Evolutionary conservation across 2,113 vertebrate species (phyloP).

Genomic region (Saguinus imperator): DNA sequence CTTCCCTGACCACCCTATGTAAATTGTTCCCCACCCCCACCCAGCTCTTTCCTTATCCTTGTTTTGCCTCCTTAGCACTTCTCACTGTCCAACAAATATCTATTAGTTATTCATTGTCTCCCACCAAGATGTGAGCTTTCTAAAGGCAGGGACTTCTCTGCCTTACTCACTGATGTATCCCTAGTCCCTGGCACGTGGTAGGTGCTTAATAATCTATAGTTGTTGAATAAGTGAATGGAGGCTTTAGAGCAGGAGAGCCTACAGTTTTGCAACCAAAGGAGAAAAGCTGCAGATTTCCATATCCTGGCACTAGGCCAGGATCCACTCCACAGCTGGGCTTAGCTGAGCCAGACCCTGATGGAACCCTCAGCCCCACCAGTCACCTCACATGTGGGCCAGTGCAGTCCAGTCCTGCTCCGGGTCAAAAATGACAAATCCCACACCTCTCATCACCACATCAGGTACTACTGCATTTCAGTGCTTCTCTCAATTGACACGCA

Average conservation of each 20-base stretch:
- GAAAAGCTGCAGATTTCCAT: neutral
- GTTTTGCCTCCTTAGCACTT: neutral
- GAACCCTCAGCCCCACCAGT: neutral
- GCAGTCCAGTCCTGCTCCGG: neutral
- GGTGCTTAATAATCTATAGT: neutral
- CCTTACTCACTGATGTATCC: neutral
- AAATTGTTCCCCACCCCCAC: neutral
- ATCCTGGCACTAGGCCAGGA: neutral
- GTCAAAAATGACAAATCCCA: neutral
- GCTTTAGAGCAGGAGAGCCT: neutral
- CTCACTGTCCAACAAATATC: neutral
- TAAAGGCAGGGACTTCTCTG: slow-evolving; percentile 9
- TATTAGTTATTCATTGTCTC: neutral
- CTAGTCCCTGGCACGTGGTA: neutral
- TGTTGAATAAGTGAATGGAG: neutral
- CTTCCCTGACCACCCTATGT: neutral
- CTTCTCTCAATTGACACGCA: neutral
- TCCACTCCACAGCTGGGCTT: neutral
- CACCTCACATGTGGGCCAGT: neutral
- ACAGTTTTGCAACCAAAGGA: neutral
- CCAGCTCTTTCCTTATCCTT: neutral
- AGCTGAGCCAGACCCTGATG: neutral
- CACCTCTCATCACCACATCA: neutral
- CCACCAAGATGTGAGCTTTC: slow-evolving; percentile 12
- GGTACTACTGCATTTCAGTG: neutral